Evolutionary conservation across 2,797 vertebrate genomes (phyloP), one percentile per base, ranked within the genome.

Genomic region (Tachyglossus aculeatus): DNA sequence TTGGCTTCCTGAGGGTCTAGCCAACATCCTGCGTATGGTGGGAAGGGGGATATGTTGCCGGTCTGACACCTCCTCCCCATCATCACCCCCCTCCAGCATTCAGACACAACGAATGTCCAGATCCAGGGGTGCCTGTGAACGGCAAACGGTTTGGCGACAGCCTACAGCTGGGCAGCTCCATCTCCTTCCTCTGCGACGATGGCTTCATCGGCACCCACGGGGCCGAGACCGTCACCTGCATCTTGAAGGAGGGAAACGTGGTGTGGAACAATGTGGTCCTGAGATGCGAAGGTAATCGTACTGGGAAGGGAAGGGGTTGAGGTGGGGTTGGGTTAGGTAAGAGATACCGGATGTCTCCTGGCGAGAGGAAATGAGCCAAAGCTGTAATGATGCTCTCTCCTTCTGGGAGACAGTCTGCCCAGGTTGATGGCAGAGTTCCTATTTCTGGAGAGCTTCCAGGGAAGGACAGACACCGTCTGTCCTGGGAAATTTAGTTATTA

Each of bases 231-330:
- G 83, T 99, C 86, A 97, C 98, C 65, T 99, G 98, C 67, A 93
- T 99, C 73, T 89, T 99, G 74, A 98, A 99, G 86, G 98, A 99
- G 22, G 98, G 98, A 27, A 99, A 93, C 0, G 97, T 99, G 71
- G 96, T 98, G 48, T 99, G 98, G 98, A 96, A 98, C 88, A 98
- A 96, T 0, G 95, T 97, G 0, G 95, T 99, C 47, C 95, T 98
- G 3, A 95, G 97, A 39, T 99, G 98, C 13, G 98, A 99, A 95
- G 98, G 98, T 99, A 41, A 4, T 5, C 33, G 24, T 1, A 0
- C 2, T 3, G 0, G 32, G 14, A 10, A 3, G 7, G 21, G 32
- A 11, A 2, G 2, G 0, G 0, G 5, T 0, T 2, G 1, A 45
- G 36, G 7, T 18, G 39, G 5, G 1, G 0, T 27, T 12, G 15